phyloP scores from a whole-genome alignment of 2,113 vertebrate species.

The Pseudorectes ferrugineus region DNA sequence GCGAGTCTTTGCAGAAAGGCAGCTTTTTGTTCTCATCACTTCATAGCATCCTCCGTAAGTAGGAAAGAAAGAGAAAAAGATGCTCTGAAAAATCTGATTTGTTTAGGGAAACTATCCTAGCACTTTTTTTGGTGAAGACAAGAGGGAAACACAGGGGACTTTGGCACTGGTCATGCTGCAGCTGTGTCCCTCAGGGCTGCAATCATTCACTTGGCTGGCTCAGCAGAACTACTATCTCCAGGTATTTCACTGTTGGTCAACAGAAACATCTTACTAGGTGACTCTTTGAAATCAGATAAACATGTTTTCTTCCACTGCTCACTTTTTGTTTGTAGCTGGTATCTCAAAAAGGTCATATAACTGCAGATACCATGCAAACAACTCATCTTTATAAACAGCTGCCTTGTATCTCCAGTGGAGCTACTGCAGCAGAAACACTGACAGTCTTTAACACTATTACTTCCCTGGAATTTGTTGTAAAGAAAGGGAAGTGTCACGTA shows the following conservation, averaged over 20 bases:
- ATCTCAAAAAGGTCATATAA: not conserved
- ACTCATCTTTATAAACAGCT: not conserved
- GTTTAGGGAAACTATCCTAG: not conserved
- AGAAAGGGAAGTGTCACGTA: not conserved
- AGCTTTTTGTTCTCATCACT: not conserved
- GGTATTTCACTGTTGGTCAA: not conserved
- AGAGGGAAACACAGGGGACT: not conserved
- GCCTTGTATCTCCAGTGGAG: not conserved
- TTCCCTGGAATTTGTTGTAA: not conserved
- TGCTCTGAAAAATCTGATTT: not conserved
- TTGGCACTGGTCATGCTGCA: not conserved
- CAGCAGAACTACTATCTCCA: not conserved
- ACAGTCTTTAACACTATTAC: not conserved
- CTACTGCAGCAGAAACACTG: not conserved
- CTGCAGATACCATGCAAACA: not conserved
- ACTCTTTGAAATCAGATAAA: not conserved
- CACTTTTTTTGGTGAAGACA: not conserved
- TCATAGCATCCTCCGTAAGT: fast-evolving
- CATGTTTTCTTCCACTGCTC: not conserved
- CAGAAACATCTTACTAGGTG: not conserved
- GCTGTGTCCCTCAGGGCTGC: not conserved
- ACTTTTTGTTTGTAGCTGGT: not conserved
- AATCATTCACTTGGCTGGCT: not conserved
- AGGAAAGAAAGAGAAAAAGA: not conserved
- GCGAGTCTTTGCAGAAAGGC: not conserved